Evolutionary conservation across 2,113 vertebrate species (phyloP).

Genomic region (Panurus biarmicus): DNA sequence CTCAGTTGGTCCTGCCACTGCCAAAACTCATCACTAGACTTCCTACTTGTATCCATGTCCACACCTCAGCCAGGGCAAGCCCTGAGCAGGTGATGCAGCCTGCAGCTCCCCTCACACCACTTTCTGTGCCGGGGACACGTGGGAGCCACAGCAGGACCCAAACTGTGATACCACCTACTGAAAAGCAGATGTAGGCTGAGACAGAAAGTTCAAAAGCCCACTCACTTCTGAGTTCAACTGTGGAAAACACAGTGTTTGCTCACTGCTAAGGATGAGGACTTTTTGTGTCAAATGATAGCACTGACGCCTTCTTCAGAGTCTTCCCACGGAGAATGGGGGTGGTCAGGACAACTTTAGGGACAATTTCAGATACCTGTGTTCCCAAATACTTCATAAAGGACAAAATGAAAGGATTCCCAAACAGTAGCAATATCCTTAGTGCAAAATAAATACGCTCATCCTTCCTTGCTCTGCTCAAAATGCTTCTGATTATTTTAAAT

Average conservation of each 20-base stretch:
- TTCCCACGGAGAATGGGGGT: neutral
- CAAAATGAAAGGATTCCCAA: neutral
- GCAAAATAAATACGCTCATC: neutral
- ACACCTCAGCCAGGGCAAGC: neutral
- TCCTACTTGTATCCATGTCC: neutral
- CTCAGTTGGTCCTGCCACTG: neutral
- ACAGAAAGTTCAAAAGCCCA: neutral
- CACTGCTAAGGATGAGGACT: neutral
- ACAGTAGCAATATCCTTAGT: neutral
- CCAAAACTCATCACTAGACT: neutral
- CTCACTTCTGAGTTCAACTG: neutral
- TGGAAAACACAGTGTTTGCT: rapidly evolving
- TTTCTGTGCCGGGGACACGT: neutral
- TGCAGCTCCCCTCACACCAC: neutral
- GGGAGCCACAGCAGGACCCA: neutral
- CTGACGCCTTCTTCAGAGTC: neutral
- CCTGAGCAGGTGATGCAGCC: rapidly evolving
- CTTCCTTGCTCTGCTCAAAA: neutral
- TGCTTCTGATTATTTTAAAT: neutral
- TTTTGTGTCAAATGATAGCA: neutral
- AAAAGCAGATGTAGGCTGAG: neutral
- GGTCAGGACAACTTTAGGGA: neutral
- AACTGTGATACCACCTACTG: neutral
- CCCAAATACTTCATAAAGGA: neutral
- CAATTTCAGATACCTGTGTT: neutral